A percentile compares a stretch with the other conserved stretches of the same genome.
Conservation (phyloP, 2,888 invertebrate species). For the Venustoraphidia nigricollis region DNA sequence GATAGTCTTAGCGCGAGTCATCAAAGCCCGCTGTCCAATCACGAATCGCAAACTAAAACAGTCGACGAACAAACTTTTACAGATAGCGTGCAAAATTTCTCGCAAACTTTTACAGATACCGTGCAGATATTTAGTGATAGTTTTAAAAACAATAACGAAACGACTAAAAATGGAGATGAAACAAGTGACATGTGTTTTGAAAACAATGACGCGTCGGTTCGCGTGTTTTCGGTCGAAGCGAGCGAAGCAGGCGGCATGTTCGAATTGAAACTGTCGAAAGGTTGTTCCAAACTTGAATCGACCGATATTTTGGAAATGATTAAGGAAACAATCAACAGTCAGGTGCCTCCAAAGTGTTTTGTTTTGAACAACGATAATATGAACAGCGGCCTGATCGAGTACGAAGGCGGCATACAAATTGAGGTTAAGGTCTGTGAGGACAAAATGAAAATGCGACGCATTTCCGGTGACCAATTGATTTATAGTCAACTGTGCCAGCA, state of each 20-base stretch:
- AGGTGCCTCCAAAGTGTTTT: slow-evolving; percentile 56
- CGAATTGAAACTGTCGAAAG: slow-evolving; percentile 63
- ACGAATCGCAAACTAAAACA: slow-evolving; percentile 17
- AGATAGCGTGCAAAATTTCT: background rate
- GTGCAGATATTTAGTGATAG: slow-evolving; percentile 3
- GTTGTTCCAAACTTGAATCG: slow-evolving; percentile 64
- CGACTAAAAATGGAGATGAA: slow-evolving; percentile 13
- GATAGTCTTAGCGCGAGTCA: slow-evolving; percentile 29
- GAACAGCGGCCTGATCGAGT: slow-evolving; percentile 30
- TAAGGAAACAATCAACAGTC: slow-evolving; percentile 62
- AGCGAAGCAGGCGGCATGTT: slow-evolving; percentile 25
- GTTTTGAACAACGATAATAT: slow-evolving; percentile 33
- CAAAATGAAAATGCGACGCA: slow-evolving; percentile 66
- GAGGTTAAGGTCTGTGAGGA: slow-evolving; percentile 65
- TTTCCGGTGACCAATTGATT: slow-evolving; percentile 76
- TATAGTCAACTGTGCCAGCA: slow-evolving; percentile 80
- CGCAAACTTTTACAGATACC: slow-evolving; percentile 3
- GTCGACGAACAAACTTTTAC: slow-evolving; percentile 1
- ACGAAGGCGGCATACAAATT: slow-evolving; percentile 65
- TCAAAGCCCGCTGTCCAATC: slow-evolving; percentile 12
- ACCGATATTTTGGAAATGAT: slow-evolving; percentile 66
- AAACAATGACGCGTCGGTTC: slow-evolving; percentile 16
- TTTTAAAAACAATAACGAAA: background rate
- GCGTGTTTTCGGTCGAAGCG: background rate
- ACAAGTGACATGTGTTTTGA: slow-evolving; percentile 20